Conservation (phyloP, 2,888 invertebrate genomes). For the Agapostemon virescens region DNA sequence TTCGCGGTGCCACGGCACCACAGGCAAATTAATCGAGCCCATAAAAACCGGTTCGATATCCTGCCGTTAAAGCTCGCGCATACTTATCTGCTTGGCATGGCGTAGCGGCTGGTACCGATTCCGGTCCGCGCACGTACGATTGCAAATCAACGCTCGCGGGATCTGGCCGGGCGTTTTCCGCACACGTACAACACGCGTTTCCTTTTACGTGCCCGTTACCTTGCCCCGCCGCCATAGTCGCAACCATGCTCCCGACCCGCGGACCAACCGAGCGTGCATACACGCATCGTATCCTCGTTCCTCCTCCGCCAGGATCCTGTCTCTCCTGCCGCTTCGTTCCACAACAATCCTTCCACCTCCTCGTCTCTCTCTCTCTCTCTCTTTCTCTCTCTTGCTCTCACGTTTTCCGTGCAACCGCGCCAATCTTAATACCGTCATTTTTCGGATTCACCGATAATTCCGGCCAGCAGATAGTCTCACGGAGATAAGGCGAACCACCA, state of each 20-base stretch:
- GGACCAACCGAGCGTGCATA: not conserved
- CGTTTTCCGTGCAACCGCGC: conserved; percentile 21
- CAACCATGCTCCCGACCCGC: not conserved
- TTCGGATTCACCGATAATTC: conserved; percentile 66
- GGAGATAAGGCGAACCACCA: conserved; percentile 56
- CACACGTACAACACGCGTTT: conserved; percentile 55
- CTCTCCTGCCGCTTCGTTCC: not conserved
- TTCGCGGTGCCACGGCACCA: conserved; percentile 28
- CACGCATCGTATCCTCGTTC: not conserved
- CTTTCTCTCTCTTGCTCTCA: not conserved
- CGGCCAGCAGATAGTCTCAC: conserved; percentile 59
- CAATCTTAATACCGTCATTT: conserved; percentile 63
- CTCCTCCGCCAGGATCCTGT: not conserved
- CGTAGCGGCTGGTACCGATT: conserved; percentile 14
- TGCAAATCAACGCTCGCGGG: conserved; percentile 49
- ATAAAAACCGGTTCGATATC: conserved; percentile 58
- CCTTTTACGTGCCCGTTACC: conserved; percentile 47
- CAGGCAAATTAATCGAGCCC: conserved; percentile 45
- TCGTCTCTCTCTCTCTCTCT: not conserved
- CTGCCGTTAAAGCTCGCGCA: conserved; percentile 27
- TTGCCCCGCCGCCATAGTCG: not conserved
- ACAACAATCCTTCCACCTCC: not conserved
- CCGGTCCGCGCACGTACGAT: conserved; percentile 48
- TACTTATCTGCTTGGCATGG: conserved; percentile 5
- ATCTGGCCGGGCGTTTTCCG: conserved; percentile 43